Evolutionary conservation across 2,113 vertebrate species (phyloP).

Genomic region (Orientallactaga bullata): DNA sequence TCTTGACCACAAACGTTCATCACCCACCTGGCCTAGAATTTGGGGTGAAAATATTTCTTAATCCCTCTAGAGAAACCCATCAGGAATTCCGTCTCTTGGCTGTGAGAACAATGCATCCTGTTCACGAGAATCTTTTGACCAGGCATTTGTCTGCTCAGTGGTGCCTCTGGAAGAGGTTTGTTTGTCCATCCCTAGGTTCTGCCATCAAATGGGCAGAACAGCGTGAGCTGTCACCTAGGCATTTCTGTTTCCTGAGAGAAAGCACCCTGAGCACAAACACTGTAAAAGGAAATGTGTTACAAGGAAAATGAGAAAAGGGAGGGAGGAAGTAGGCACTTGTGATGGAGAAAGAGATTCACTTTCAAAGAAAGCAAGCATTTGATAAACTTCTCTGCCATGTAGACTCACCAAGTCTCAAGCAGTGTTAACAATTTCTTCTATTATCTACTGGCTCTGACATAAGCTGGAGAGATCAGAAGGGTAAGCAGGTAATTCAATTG

Average conservation of each 20-base stretch:
- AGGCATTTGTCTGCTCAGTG: conserved; percentile 79
- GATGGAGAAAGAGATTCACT: conserved; percentile 43
- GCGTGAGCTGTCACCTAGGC: conserved; percentile 69
- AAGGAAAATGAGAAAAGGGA: conserved; percentile 58
- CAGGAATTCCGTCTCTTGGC: conserved; percentile 69
- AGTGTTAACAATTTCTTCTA: conserved; percentile 84
- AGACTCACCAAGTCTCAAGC: conserved; percentile 77
- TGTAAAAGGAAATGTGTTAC: conserved; percentile 63
- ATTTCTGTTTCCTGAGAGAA: conserved; percentile 60
- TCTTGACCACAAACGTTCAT: neutral
- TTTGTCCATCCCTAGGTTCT: conserved; percentile 61
- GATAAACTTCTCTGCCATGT: conserved; percentile 38
- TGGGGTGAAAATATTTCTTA: conserved; percentile 29
- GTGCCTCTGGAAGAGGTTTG: conserved; percentile 32
- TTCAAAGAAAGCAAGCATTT: conserved; percentile 52
- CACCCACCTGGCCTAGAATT: conserved; percentile 23
- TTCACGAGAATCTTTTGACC: conserved; percentile 77
- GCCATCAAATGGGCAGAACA: conserved; percentile 60
- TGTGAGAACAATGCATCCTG: conserved; percentile 76
- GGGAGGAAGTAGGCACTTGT: neutral
- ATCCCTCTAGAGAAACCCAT: conserved; percentile 67
- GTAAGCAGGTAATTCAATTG: conserved; percentile 86
- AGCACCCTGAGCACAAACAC: neutral
- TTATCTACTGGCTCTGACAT: conserved; percentile 85
- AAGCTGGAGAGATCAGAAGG: conserved; percentile 84